Base-by-base conservation (phyloP, 1,140 invertebrate genomes). In the Catajapyx aquilonaris region DNA sequence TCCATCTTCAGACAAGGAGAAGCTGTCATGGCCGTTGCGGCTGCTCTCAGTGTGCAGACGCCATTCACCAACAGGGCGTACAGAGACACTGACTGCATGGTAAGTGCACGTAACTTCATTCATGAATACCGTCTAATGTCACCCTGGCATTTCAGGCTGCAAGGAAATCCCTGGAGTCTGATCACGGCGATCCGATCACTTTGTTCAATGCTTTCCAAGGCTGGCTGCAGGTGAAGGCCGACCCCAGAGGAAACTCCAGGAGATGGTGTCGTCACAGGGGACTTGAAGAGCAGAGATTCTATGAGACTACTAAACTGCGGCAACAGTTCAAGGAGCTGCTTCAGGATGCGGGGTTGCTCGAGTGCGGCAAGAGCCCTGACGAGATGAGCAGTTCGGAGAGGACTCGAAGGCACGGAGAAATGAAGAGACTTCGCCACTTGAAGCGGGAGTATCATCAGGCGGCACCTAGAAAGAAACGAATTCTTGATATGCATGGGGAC, bases 161-260 rank as follows among this genome's bases (percentile, higher is more conserved):
- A 1, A 62, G 85, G 47, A 81, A 78, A 60, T 65, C 70, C 20
- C 61, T 93, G 7, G 80, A 91, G 55, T 90, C 84, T 0, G 80
- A 85, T 49, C 86, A 96, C 56, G 94, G 94, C 0, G 93, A 98
- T 60, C 84, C 91, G 0, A 73, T 98, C 43, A 94, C 84, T 1
- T 56, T 96, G 5, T 58, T 98, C 1, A 84, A 84, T 51, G 66
- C 79, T 5, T 96, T 85, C 58, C 73, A 76, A 55, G 78, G 83
- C 51, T 96, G 91, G 91, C 57, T 94, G 15, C 65, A 74, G 47
- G 62, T 81, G 10, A 88, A 88, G 51, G 43, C 51, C 20, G 38
- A 42, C 11, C 46, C 46, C n/a, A 43, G 52, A 11, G 51, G 50
- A 40, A 60, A 59, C 9, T 71, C 71, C 23, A 62, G 71, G 35